A percentile compares a stretch with the other conserved stretches of the same genome.
Evolutionary conservation across 2,797 vertebrate species (phyloP).

Genomic region (Pseudotriccus pelzelni): DNA sequence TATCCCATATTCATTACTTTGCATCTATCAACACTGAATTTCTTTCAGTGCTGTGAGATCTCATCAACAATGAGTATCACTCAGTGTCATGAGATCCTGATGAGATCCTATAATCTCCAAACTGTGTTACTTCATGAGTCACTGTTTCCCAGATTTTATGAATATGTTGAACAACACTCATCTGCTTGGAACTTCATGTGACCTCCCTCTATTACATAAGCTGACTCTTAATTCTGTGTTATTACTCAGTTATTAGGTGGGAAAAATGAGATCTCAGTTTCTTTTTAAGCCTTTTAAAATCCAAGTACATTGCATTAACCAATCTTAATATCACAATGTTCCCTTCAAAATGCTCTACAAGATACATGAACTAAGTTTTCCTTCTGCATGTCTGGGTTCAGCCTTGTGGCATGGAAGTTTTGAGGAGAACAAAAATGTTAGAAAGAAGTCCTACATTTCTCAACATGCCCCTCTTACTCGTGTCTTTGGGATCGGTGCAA

Average conservation of each 20-base stretch:
- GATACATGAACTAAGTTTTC: not conserved
- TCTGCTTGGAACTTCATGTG: not conserved
- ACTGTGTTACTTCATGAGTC: slow-evolving; percentile 52
- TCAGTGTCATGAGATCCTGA: slow-evolving; percentile 47
- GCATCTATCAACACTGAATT: slow-evolving; percentile 28
- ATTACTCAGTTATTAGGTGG: not conserved
- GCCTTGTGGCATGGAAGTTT: not conserved
- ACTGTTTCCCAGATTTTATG: slow-evolving; percentile 39
- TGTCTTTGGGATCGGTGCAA: not conserved
- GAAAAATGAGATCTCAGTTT: not conserved
- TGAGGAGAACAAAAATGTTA: not conserved
- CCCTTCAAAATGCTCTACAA: not conserved
- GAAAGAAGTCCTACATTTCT: not conserved
- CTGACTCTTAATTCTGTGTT: not conserved
- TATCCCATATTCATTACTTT: not conserved
- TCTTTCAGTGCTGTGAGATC: slow-evolving; percentile 20
- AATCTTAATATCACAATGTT: not conserved
- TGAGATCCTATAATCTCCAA: not conserved
- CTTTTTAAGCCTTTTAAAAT: not conserved
- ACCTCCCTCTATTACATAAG: not conserved
- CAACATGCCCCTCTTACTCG: not conserved
- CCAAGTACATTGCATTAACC: not conserved
- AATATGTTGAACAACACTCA: not conserved
- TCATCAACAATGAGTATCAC: slow-evolving; percentile 13
- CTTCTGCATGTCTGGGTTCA: not conserved